Conservation (phyloP, 2,888 invertebrate species). For the Tyria jacobaeae region DNA sequence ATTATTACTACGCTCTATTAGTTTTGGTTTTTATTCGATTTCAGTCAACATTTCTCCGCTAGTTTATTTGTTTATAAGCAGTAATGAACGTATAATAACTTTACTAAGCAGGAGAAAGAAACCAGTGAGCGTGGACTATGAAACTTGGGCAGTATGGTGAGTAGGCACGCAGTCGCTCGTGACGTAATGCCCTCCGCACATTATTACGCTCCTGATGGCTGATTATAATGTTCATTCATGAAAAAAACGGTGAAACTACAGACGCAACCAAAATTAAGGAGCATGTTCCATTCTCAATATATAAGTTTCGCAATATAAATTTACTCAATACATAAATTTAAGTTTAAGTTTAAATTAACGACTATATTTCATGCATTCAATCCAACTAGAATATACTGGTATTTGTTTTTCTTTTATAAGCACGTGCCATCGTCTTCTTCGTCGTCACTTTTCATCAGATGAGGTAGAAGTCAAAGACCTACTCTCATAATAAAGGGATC, state of each 20-base stretch:
- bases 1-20: constrained; percentile 15
- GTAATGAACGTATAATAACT: constrained; percentile 23
- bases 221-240: neutral
- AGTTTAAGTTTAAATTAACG: too few relatives aligned
- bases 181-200: constrained; percentile 1
- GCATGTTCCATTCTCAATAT: too few relatives aligned
- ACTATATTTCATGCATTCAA: too few relatives aligned
- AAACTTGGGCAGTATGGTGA: constrained; percentile 32
- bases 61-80: constrained; percentile 45
- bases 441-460: too few relatives aligned
- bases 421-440: too few relatives aligned
- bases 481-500: too few relatives aligned
- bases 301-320: too few relatives aligned
- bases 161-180: constrained; percentile 11
- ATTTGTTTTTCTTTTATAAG: too few relatives aligned
- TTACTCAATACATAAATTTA: too few relatives aligned
- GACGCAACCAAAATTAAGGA: too few relatives aligned
- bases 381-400: neutral
- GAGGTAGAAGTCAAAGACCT: too few relatives aligned
- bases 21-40: constrained; percentile 5
- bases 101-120: constrained; percentile 25
- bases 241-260: neutral
- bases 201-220: neutral
- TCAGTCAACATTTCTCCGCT: constrained; percentile 32
- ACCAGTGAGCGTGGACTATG: constrained; percentile 36